These are phyloP conservation scores for Sebastiscus albofasciatus DNA, from an alignment of 2,797 vertebrate genomes.

Conservation along the genomic window DNA sequence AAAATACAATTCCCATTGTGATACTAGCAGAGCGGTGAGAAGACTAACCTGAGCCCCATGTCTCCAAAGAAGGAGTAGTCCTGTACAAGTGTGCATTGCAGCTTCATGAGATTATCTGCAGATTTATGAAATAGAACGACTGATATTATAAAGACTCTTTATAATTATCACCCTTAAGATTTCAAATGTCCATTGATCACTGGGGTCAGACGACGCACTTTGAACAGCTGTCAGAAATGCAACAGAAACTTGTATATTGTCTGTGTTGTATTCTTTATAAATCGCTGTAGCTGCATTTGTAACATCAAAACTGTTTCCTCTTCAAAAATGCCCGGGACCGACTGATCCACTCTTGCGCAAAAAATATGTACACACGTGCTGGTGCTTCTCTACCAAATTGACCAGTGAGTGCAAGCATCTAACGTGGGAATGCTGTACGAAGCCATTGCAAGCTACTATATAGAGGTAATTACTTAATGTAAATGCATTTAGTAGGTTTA, in stretches of 20 bases:
- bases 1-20: constrained; percentile 57
- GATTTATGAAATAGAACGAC: not conserved
- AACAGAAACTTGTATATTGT: not conserved
- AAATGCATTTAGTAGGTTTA: not conserved
- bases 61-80: constrained; percentile 13
- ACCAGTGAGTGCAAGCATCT: too few relatives aligned
- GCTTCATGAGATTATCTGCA: not conserved
- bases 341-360: too few relatives aligned
- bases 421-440: too few relatives aligned
- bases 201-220: not conserved
- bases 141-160: not conserved
- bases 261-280: not conserved
- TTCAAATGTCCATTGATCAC: not conserved
- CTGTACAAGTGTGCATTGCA: not conserved
- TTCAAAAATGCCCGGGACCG: too few relatives aligned
- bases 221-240: not conserved
- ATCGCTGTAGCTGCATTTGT: not conserved
- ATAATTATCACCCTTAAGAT: too few relatives aligned
- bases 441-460: too few relatives aligned
- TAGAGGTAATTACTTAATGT: not conserved
- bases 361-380: not conserved
- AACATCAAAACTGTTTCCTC: not conserved
- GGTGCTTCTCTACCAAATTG: not conserved
- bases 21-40: constrained; percentile 18
- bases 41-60: constrained; percentile 20